phyloP scores from a whole-genome alignment of 2,888 invertebrate genomes.

The Patella caerulea region DNA sequence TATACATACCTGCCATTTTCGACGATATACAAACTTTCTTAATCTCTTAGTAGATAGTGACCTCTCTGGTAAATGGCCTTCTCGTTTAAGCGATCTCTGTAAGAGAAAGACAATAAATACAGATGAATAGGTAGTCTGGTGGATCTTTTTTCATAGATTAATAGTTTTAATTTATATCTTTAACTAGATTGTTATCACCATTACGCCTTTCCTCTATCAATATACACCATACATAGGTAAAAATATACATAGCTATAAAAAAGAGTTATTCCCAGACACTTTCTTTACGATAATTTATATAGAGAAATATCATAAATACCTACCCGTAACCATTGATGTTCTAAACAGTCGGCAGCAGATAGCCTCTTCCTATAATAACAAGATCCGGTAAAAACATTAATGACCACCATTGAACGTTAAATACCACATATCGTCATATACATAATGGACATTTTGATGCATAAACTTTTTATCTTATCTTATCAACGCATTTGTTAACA shows the following conservation, averaged over 20 bases:
- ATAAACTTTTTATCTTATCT: no score
- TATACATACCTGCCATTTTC: conserved; percentile 80
- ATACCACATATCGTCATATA: no score
- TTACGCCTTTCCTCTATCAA: no score
- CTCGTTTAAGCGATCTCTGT: conserved; percentile 58
- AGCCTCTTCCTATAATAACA: conserved; percentile 80
- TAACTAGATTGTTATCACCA: no score
- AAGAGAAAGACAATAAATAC: conserved; percentile 23
- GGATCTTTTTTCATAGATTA: not conserved
- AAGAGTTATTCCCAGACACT: no score
- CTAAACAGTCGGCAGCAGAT: conserved; percentile 86
- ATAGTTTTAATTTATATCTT: no score
- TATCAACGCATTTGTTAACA: no score
- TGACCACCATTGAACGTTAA: no score
- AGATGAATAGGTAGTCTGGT: not conserved
- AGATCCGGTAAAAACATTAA: conserved; percentile 7
- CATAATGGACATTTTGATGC: no score
- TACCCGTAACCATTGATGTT: conserved; percentile 86
- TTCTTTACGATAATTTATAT: no score
- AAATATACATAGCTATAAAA: no score
- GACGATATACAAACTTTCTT: conserved; percentile 89
- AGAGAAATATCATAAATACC: conserved; percentile 29
- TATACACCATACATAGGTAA: no score
- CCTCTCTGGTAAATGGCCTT: conserved; percentile 53
- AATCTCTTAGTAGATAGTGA: conserved; percentile 79